A percentile compares a stretch with the other conserved stretches of the same genome.
Conservation (phyloP, 2,113 vertebrate genomes). For the Laterallus jamaicensis region DNA sequence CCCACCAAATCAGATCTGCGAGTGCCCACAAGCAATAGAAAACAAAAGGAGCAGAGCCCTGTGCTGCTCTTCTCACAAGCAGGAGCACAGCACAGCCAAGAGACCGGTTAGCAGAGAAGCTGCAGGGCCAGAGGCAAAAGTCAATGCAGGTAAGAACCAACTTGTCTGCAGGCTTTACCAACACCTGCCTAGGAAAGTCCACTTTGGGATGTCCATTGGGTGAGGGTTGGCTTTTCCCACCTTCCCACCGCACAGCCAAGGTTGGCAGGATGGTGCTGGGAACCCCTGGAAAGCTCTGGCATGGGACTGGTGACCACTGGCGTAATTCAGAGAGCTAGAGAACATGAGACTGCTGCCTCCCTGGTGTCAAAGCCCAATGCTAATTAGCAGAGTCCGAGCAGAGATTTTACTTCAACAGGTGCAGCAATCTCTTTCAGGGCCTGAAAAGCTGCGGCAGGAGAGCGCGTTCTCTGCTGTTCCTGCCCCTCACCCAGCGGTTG, state of each 20-base stretch:
- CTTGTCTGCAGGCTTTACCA: not conserved
- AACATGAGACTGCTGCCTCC: not conserved
- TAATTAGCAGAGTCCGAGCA: not conserved
- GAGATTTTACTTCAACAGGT: not conserved
- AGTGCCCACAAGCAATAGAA: not conserved
- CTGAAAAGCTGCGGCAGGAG: not conserved
- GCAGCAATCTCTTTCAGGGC: not conserved
- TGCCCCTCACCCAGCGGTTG: too few species aligned
- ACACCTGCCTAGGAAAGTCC: not conserved
- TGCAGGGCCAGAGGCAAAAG: not conserved
- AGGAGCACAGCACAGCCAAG: not conserved
- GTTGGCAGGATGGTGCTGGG: not conserved
- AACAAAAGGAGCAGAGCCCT: not conserved
- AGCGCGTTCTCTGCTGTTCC: not conserved
- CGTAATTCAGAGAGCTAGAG: not conserved
- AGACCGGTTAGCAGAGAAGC: not conserved
- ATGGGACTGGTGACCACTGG: not conserved
- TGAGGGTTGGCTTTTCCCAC: not conserved
- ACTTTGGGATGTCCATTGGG: rapidly evolving
- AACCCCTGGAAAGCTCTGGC: not conserved
- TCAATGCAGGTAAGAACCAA: not conserved
- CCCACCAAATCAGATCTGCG: not conserved
- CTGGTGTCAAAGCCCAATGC: not conserved
- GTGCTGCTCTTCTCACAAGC: not conserved
- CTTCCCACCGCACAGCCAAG: not conserved